Percentiles rank a stretch among this genome's conserved stretches.
phyloP scores from a whole-genome alignment of 2,888 invertebrate genomes.

The Agonopterix heracliana region DNA sequence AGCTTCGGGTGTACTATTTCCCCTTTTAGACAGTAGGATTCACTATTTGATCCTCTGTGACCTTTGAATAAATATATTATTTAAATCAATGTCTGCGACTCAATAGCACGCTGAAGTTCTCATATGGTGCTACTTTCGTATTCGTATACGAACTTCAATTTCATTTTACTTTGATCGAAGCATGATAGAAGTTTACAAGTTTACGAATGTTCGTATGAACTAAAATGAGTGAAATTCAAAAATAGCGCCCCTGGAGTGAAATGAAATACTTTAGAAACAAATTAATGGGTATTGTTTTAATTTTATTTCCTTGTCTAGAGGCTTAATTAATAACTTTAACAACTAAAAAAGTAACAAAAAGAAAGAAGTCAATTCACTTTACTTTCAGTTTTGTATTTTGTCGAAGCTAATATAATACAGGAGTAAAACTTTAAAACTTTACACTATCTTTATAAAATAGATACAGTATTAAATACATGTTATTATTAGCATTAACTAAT shows the following conservation, averaged over 20 bases:
- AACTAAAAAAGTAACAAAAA: conserved; percentile 33
- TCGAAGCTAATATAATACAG: conserved; percentile 69
- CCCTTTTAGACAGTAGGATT: too few relatives aligned
- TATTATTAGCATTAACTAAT: conserved; percentile 61
- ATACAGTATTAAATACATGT: conserved; percentile 71
- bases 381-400: conserved; percentile 54
- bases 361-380: conserved; percentile 32
- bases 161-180: too few relatives aligned
- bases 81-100: too few relatives aligned
- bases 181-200: too few relatives aligned
- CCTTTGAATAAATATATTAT: too few relatives aligned
- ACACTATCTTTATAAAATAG: conserved; percentile 68
- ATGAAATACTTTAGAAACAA: not conserved
- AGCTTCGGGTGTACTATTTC: too few relatives aligned
- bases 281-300: conserved; percentile 3
- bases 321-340: conserved; percentile 21
- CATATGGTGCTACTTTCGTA: too few relatives aligned
- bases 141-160: too few relatives aligned
- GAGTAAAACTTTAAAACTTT: conserved; percentile 59
- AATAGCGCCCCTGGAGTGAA: not conserved
- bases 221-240: too few relatives aligned
- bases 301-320: conserved; percentile 34
- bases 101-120: too few relatives aligned
- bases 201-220: too few relatives aligned
- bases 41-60: too few relatives aligned